A percentile compares a stretch with the other conserved stretches of the same genome.
phyloP scores from a whole-genome alignment of 2,797 vertebrate species.

The Siniperca scherzeri region DNA sequence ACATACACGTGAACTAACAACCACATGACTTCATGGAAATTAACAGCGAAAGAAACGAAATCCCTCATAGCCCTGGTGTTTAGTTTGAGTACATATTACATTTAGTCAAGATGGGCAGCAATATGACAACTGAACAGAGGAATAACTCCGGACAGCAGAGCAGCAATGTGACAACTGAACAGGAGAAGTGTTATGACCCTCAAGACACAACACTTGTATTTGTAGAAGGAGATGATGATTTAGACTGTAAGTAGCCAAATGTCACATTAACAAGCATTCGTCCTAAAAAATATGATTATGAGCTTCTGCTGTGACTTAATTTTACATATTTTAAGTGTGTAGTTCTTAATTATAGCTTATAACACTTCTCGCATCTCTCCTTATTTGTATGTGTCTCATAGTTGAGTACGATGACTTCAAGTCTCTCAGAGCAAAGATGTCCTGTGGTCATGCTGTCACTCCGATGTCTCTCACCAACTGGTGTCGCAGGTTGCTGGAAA shows the following conservation, averaged over 20 bases:
- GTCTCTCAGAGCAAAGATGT: constrained; percentile 73
- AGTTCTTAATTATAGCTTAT: no score
- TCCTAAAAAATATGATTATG: background rate
- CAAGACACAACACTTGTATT: background rate
- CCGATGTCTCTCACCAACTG: constrained; percentile 77
- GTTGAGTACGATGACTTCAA: constrained; percentile 33
- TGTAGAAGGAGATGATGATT: background rate
- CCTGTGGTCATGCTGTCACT: constrained; percentile 80
- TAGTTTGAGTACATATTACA: background rate
- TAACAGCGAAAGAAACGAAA: background rate
- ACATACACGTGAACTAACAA: background rate
- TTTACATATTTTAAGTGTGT: no score
- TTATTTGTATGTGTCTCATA: background rate
- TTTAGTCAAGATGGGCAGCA: background rate
- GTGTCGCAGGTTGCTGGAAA: constrained; percentile 69
- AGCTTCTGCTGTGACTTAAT: background rate
- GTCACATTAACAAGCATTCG: background rate
- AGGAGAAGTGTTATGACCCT: no score
- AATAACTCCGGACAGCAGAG: background rate
- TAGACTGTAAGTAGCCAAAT: constrained; percentile 4
- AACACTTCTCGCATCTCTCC: no score
- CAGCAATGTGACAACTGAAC: no score
- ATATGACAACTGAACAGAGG: background rate
- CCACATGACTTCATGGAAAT: background rate
- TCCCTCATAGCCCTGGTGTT: background rate